Conservation (phyloP, 1,140 invertebrate species). For the Eufriesea mexicana region DNA sequence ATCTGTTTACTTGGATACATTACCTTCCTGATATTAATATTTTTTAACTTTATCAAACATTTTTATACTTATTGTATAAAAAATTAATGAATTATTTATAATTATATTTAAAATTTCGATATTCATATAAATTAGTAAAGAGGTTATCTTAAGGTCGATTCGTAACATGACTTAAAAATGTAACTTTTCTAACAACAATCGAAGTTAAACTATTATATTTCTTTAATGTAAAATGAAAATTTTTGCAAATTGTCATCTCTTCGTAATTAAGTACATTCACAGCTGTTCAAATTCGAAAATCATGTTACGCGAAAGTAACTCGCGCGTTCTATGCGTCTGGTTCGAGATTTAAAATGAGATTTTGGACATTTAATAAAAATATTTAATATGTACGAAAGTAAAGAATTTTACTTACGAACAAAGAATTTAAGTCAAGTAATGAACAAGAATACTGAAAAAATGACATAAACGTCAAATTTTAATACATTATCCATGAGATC, state of each 20-base stretch:
- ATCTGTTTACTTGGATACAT: neutral
- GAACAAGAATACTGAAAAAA: constrained; percentile 45
- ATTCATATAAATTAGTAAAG: constrained; percentile 30
- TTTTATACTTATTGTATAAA: neutral
- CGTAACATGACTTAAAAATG: constrained; percentile 32
- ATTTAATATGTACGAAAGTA: neutral
- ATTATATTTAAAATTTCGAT: constrained; percentile 29
- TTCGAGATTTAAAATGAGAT: constrained; percentile 52
- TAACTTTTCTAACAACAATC: neutral
- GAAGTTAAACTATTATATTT: neutral
- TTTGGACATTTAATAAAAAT: neutral
- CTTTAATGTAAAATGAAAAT: neutral
- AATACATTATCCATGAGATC: constrained; percentile 48
- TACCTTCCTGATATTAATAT: constrained; percentile 19
- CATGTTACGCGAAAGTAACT: constrained; percentile 38
- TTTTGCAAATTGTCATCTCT: constrained; percentile 11
- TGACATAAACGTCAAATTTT: constrained; percentile 55
- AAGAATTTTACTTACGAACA: constrained; percentile 29
- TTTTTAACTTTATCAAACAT: neutral
- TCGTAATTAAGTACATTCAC: constrained; percentile 12
- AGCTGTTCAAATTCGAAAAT: constrained; percentile 63
- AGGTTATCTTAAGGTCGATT: constrained; percentile 45
- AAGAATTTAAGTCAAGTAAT: constrained; percentile 41
- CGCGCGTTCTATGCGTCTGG: constrained; percentile 55
- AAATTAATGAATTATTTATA: constrained; percentile 17